Percentiles rank a stretch among this genome's conserved stretches.
Evolutionary conservation across 2,113 vertebrate species (phyloP).

Genomic region (Ancistrus triradiatus): DNA sequence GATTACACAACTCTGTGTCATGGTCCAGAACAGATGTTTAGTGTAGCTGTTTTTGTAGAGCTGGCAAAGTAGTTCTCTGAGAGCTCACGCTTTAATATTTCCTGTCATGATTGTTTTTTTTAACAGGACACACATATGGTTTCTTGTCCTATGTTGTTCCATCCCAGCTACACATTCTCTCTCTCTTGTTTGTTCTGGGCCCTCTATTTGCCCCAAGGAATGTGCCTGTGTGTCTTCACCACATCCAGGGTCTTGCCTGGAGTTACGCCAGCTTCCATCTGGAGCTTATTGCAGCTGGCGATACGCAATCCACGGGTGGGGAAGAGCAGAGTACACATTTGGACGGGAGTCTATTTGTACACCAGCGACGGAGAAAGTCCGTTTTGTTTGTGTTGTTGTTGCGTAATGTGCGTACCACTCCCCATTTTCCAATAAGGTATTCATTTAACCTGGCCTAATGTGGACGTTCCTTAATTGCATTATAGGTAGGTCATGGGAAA

Average conservation of each 20-base stretch:
- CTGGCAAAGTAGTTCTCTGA: too few species aligned
- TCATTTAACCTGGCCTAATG: conserved; percentile 7
- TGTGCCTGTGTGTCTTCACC: conserved; percentile 48
- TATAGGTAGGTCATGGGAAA: conserved; percentile 40
- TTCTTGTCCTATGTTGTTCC: not conserved
- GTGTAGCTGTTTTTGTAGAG: too few species aligned
- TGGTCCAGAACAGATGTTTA: too few species aligned
- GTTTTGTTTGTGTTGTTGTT: not conserved
- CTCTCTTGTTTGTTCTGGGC: not conserved
- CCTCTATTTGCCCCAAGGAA: not conserved
- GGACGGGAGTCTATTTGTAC: conserved; percentile 24
- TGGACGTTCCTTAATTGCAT: conserved; percentile 16
- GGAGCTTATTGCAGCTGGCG: conserved; percentile 76
- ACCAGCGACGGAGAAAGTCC: not conserved
- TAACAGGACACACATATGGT: not conserved
- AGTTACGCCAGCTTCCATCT: conserved; percentile 69
- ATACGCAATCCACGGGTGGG: conserved; percentile 63
- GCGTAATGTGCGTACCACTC: not conserved
- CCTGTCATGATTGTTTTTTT: too few species aligned
- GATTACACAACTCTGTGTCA: too few species aligned
- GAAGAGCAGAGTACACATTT: conserved; percentile 47
- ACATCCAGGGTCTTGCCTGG: conserved; percentile 66
- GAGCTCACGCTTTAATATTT: too few species aligned
- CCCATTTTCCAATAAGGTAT: not conserved
- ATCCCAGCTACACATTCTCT: not conserved